phyloP scores from a whole-genome alignment of 2,888 invertebrate species.

The Rhodophaea formosa region DNA sequence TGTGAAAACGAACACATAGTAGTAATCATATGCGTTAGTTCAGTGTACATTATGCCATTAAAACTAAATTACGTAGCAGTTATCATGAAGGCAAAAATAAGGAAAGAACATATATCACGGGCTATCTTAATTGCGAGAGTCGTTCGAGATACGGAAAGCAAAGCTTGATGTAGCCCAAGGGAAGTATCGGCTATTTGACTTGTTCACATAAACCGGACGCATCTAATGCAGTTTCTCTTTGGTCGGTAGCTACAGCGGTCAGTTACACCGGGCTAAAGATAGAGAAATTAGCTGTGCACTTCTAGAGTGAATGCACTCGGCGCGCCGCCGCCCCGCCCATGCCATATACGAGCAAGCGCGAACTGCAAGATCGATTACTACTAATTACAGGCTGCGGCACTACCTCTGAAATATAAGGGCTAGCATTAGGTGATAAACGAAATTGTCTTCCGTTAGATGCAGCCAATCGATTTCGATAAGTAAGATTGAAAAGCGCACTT shows the following conservation, averaged over 20 bases:
- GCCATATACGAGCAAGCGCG: slow-evolving; percentile 67
- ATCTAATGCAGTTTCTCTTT: slow-evolving; percentile 77
- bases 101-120: slow-evolving; percentile 11
- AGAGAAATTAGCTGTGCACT: slow-evolving; percentile 76
- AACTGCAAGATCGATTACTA: slow-evolving; percentile 75
- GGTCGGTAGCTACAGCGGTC: slow-evolving; percentile 66
- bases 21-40: no score
- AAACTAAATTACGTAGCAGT: slow-evolving; percentile 10
- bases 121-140: slow-evolving; percentile 26
- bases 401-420: slow-evolving; percentile 49
- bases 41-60: slow-evolving; percentile 10
- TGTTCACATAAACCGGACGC: slow-evolving; percentile 69
- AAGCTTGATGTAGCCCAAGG: slow-evolving; percentile 32
- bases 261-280: slow-evolving; percentile 78
- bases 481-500: slow-evolving; percentile 17
- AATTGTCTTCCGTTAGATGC: slow-evolving; percentile 28
- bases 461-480: slow-evolving; percentile 19
- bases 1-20: slow-evolving; percentile 5
- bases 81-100: slow-evolving; percentile 14
- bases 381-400: slow-evolving; percentile 66
- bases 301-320: slow-evolving; percentile 71
- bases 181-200: slow-evolving; percentile 47
- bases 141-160: slow-evolving; percentile 23
- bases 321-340: slow-evolving; percentile 49
- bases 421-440: slow-evolving; percentile 32